Conservation (phyloP, 2,888 invertebrate species). For the Brenthis hecate region DNA sequence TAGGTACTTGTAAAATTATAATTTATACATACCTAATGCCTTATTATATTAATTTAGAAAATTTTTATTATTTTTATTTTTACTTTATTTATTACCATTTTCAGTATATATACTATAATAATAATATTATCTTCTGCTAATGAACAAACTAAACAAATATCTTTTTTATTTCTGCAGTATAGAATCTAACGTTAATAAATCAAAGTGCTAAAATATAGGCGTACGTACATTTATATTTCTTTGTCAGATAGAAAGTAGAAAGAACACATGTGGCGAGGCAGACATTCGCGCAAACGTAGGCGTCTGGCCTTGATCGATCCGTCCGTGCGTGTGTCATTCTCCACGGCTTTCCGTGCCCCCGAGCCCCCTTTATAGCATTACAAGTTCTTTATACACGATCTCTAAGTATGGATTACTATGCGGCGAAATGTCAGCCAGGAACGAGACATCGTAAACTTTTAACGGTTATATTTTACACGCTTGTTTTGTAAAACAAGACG, state of each 20-base stretch:
- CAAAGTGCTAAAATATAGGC: neutral
- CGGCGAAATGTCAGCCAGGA: slow-evolving; percentile 23
- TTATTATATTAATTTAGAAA: neutral
- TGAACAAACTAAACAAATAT: neutral
- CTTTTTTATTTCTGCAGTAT: neutral
- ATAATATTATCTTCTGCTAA: too few species aligned
- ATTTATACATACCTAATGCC: neutral
- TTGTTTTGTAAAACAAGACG: slow-evolving; percentile 2
- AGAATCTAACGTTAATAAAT: neutral
- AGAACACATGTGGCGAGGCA: slow-evolving; percentile 33
- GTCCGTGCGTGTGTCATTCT: slow-evolving; percentile 59
- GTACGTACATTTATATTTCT: slow-evolving; percentile 8
- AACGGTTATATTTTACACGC: slow-evolving; percentile 17
- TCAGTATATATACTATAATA: too few species aligned
- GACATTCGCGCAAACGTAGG: slow-evolving; percentile 41
- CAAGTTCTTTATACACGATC: slow-evolving; percentile 27
- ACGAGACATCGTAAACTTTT: slow-evolving; percentile 26
- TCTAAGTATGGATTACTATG: slow-evolving; percentile 28
- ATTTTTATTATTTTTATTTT: neutral
- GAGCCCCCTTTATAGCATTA: slow-evolving; percentile 40
- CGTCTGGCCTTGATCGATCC: slow-evolving; percentile 76
- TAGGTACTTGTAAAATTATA: too few species aligned
- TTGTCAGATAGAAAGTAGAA: slow-evolving; percentile 29
- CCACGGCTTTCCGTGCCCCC: slow-evolving; percentile 41
- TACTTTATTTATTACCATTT: neutral